Conservation (phyloP, 2,113 vertebrate genomes). For the Hystrix cristata region DNA sequence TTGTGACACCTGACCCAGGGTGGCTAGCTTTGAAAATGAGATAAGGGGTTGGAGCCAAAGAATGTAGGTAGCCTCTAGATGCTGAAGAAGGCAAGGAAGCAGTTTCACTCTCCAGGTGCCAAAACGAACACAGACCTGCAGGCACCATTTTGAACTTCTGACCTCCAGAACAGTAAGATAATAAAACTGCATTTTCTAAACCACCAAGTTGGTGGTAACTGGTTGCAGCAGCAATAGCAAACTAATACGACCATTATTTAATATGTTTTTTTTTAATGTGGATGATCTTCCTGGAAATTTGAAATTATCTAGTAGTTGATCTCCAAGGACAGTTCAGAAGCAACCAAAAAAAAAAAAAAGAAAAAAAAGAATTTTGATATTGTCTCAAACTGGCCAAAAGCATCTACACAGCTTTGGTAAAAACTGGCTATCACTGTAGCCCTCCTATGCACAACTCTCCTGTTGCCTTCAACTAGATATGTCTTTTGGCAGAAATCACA, state of each 20-base stretch:
- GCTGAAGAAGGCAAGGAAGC: background rate
- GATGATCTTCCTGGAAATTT: background rate
- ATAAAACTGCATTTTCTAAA: background rate
- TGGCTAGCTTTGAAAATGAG: background rate
- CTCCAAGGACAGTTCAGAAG: background rate
- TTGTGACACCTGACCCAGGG: background rate
- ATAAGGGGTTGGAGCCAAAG: background rate
- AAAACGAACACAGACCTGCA: background rate
- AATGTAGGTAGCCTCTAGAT: background rate
- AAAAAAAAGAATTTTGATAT: background rate
- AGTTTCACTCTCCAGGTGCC: background rate
- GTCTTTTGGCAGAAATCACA: background rate
- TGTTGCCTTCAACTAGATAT: background rate
- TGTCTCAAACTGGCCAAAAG: background rate
- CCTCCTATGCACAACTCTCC: background rate
- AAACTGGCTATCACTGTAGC: background rate
- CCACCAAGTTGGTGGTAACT: background rate
- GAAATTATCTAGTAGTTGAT: background rate
- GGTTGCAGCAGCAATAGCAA: background rate
- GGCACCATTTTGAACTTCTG: background rate
- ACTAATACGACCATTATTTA: background rate
- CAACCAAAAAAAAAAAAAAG: background rate
- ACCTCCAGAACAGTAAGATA: background rate
- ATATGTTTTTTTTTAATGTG: background rate
- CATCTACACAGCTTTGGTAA: background rate